These are phyloP conservation scores for Diuraphis noxia DNA, from an alignment of 1,140 invertebrate genomes.

Conservation along the genomic window DNA sequence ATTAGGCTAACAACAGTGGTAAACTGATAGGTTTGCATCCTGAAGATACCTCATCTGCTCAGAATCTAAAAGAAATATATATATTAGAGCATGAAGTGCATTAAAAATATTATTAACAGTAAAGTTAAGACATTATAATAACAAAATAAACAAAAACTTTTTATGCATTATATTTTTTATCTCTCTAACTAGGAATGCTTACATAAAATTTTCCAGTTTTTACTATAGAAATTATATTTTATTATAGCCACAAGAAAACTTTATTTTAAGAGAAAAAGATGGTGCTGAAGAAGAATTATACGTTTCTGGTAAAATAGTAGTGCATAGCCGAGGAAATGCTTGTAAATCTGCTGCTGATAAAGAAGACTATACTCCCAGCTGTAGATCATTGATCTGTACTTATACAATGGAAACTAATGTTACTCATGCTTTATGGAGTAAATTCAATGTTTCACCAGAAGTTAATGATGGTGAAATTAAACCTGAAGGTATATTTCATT, in stretches of 20 bases:
- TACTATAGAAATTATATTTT: conserved; percentile 51
- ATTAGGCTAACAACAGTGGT: too few species aligned
- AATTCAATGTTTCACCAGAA: conserved; percentile 46
- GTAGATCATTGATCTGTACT: conserved; percentile 66
- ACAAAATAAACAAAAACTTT: too few species aligned
- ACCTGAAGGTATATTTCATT: neutral
- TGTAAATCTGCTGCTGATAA: conserved; percentile 52
- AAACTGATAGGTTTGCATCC: too few species aligned
- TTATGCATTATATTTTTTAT: neutral
- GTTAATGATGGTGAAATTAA: neutral
- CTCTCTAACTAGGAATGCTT: neutral
- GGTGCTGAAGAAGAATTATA: conserved; percentile 84
- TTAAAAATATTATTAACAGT: too few species aligned
- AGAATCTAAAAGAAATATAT: too few species aligned
- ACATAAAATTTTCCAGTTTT: conserved; percentile 54
- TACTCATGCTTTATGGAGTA: conserved; percentile 75
- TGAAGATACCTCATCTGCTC: too few species aligned
- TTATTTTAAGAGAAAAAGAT: conserved; percentile 57
- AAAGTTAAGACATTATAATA: too few species aligned
- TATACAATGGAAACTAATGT: conserved; percentile 82
- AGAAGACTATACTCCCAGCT: conserved; percentile 57
- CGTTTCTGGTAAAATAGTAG: conserved; percentile 78
- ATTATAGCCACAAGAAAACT: conserved; percentile 59
- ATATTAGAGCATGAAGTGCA: too few species aligned
- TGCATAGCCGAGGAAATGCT: conserved; percentile 65